Base-by-base conservation (phyloP, 2,888 invertebrate species). In the Eristalinus sepulchralis region DNA sequence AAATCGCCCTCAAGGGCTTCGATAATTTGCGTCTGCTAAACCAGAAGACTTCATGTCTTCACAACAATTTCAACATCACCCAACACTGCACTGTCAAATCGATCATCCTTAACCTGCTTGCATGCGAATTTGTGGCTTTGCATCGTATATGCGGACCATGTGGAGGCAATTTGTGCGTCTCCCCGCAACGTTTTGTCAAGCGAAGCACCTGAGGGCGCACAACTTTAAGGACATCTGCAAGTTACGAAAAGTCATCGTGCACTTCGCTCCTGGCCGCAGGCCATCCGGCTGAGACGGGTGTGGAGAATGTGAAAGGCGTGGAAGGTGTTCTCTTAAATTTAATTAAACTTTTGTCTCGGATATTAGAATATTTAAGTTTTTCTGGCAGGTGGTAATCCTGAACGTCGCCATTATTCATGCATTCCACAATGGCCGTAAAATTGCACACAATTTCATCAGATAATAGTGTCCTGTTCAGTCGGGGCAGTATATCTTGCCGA, bases 361-460 rank as follows among this genome's bases (percentile, higher is more conserved):
- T 75, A 75, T 73, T 78, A 66, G 78, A 86, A 86, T 66, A 83
- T 82, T 77, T 86, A 86, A 83, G 78, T 83, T 83, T 71, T 71
- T 70, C 86, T 83, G 83, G 75, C 86, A 86, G 86, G 75, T 83
- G 86, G 83, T 83, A 86, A 83, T 86, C 86, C 86, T 70, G 31
- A 34, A 79, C 75, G 83, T 86, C 79, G 71, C 83, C 86, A 86
- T 86, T 86, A 86, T 79, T 86, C 86, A 86, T 86, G 86, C 78
- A 83, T 79, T 83, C 82, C 78, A 83, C 83, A 86, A 86, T 86
- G 86, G 86, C 83, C 78, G 86, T 86, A 47, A 83, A 83, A 86
- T 83, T 79, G 83, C 83, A 86, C 83, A 83, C 86, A 86, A 83
- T 83, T 83, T 86, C 71, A 86, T 86, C 83, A 75, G 83, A 86